phyloP scores from a whole-genome alignment of 2,113 vertebrate species.

The Mormoops blainvillei region DNA sequence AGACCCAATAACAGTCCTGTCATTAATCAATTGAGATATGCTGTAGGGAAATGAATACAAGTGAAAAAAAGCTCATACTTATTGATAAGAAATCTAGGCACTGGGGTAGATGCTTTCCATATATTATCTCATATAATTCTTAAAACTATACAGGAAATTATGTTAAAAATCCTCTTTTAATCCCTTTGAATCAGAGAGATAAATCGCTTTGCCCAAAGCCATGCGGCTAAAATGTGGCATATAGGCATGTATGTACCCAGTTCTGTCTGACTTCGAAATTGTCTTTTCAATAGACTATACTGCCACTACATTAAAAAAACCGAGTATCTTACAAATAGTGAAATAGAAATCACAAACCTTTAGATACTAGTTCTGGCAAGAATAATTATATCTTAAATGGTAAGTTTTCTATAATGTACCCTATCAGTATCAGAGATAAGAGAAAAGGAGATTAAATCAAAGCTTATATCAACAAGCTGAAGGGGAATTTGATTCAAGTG shows the following conservation, averaged over 20 bases:
- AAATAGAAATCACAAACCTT: slow-evolving; percentile 3
- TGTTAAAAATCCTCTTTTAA: slow-evolving; percentile 15
- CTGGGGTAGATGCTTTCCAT: not conserved
- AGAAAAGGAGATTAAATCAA: not conserved
- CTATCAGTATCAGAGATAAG: not conserved
- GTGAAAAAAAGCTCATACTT: not conserved
- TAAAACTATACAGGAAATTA: not conserved
- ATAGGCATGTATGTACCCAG: slow-evolving; percentile 4
- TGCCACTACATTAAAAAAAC: not conserved
- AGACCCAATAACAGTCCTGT: not conserved
- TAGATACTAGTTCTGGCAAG: not conserved
- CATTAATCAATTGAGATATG: not conserved
- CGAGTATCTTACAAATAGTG: not conserved
- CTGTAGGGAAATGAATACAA: slow-evolving; percentile 9
- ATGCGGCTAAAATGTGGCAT: slow-evolving; percentile 33
- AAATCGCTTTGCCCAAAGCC: slow-evolving; percentile 46
- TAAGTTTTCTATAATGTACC: not conserved
- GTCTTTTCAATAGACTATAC: not conserved
- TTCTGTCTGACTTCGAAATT: not conserved
- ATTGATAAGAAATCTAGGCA: not conserved
- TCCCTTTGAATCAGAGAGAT: slow-evolving; percentile 44
- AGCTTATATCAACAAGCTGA: not conserved
- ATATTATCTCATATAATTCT: not conserved
- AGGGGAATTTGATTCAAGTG: not conserved
- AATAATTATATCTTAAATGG: not conserved